phyloP scores from a whole-genome alignment of 2,888 invertebrate genomes.

The Callyntrura guangdongensis region DNA sequence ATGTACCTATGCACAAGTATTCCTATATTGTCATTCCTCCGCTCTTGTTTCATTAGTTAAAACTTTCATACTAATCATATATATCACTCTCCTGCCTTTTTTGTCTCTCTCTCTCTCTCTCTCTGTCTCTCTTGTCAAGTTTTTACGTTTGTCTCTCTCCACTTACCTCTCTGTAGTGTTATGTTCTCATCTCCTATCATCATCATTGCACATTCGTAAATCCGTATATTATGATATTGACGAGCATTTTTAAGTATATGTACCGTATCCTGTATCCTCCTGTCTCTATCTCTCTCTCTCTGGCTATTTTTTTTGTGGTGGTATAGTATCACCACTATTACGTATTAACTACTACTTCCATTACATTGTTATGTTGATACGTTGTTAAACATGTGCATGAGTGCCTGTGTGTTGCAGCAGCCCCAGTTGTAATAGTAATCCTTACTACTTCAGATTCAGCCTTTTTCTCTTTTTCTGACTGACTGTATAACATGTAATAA shows the following conservation, averaged over 20 bases:
- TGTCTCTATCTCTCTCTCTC: not conserved
- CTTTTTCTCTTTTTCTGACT: not conserved
- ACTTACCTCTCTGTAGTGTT: not conserved
- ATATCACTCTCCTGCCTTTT: not conserved
- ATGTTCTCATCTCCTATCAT: not conserved
- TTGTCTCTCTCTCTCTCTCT: not conserved
- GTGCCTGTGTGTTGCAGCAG: not conserved
- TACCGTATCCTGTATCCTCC: slow-evolving; percentile 1
- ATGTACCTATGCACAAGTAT: not conserved
- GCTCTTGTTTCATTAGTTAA: not conserved
- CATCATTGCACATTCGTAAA: not conserved
- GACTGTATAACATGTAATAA: too few relatives aligned
- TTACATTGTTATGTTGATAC: not conserved
- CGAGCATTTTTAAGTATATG: slow-evolving; percentile 9
- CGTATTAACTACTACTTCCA: not conserved
- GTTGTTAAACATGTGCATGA: not conserved
- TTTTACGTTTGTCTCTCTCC: slow-evolving; percentile 15
- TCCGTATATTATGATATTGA: not conserved
- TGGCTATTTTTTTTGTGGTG: not conserved
- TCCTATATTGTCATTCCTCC: too few relatives aligned
- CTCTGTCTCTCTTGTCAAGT: slow-evolving; percentile 53
- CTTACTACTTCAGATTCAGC: not conserved
- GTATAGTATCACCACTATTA: not conserved
- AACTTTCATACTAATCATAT: not conserved
- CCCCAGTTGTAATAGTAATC: not conserved